Percentiles rank a stretch among this genome's conserved stretches.
These are phyloP conservation scores for Diploscapter pachys DNA, from an alignment of 1,140 invertebrate genomes.

Conservation along the genomic window DNA sequence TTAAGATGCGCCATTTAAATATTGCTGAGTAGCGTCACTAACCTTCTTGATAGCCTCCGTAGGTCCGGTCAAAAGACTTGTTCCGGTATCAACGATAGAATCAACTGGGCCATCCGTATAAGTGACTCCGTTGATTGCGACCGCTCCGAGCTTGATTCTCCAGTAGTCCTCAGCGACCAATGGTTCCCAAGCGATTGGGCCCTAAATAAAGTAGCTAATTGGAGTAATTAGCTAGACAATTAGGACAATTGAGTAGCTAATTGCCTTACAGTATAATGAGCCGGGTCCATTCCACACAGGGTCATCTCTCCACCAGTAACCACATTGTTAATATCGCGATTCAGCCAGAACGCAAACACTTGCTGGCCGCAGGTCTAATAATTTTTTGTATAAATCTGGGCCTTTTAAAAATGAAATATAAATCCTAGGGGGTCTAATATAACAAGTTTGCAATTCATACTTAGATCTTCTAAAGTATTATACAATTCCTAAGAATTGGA, in stretches of 20 bases:
- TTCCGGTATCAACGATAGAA: conserved; percentile 95
- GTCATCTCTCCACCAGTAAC: conserved; percentile 56
- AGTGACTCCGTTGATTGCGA: conserved; percentile 35
- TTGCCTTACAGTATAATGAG: conserved; percentile 49
- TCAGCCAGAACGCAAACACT: conserved; percentile 93
- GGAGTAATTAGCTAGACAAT: conserved; percentile 3
- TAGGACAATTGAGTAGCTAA: conserved; percentile 8
- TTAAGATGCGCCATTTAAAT: no score
- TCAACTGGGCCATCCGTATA: conserved; percentile 58
- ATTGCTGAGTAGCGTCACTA: conserved; percentile 63
- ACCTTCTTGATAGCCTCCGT: conserved; percentile 72
- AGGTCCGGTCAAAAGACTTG: conserved; percentile 88
- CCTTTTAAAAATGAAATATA: no score
- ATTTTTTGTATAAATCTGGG: neutral
- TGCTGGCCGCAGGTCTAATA: conserved; percentile 66
- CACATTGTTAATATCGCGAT: conserved; percentile 46
- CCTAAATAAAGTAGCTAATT: conserved; percentile 7
- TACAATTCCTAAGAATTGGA: no score
- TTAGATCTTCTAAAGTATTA: no score
- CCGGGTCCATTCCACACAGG: conserved; percentile 57
- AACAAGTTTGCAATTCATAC: no score
- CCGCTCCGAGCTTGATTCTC: conserved; percentile 87
- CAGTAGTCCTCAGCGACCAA: conserved; percentile 86
- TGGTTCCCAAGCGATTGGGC: conserved; percentile 80
- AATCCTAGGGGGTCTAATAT: no score